These are phyloP conservation scores for Parotocinclus haroldoi DNA, from an alignment of 2,797 vertebrate genomes.

Conservation along the genomic window DNA sequence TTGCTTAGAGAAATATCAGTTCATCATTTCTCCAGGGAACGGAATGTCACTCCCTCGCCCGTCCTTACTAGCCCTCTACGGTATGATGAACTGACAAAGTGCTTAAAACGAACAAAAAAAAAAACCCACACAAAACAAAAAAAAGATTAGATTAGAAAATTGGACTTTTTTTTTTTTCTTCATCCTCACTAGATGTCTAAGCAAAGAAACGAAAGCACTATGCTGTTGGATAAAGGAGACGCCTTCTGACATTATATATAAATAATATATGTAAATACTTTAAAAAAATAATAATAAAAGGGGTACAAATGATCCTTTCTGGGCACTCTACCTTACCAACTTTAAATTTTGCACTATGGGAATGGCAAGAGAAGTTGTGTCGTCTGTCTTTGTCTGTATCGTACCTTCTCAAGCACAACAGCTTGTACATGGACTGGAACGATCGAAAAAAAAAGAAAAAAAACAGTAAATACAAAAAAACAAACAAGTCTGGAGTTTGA, in stretches of 20 bases:
- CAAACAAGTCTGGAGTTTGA: conserved; percentile 68
- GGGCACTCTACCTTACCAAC: conserved; percentile 82
- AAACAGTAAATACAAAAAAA: conserved; percentile 57
- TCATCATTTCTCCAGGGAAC: conserved; percentile 25
- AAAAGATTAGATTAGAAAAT: conserved; percentile 65
- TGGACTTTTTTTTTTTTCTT: conserved; percentile 67
- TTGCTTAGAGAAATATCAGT: neutral
- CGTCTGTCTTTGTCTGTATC: conserved; percentile 63
- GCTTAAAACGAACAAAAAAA: conserved; percentile 61
- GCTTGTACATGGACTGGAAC: conserved; percentile 70
- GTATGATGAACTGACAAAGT: conserved; percentile 68
- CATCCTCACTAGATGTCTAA: conserved; percentile 74
- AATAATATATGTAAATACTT: conserved; percentile 79
- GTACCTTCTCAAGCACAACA: conserved; percentile 71
- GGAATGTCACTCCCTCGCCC: conserved; percentile 10
- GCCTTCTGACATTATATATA: conserved; percentile 81
- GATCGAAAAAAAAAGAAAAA: conserved; percentile 35
- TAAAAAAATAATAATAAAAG: conserved; percentile 39
- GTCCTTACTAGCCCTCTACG: conserved; percentile 39
- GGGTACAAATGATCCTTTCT: conserved; percentile 73
- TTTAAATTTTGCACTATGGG: conserved; percentile 89
- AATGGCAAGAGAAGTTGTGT: conserved; percentile 72
- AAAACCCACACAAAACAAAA: conserved; percentile 9
- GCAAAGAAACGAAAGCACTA: conserved; percentile 84
- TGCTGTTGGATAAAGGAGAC: conserved; percentile 83